These are phyloP conservation scores for Upupa epops DNA, from an alignment of 2,113 vertebrate species.

Conservation along the genomic window DNA sequence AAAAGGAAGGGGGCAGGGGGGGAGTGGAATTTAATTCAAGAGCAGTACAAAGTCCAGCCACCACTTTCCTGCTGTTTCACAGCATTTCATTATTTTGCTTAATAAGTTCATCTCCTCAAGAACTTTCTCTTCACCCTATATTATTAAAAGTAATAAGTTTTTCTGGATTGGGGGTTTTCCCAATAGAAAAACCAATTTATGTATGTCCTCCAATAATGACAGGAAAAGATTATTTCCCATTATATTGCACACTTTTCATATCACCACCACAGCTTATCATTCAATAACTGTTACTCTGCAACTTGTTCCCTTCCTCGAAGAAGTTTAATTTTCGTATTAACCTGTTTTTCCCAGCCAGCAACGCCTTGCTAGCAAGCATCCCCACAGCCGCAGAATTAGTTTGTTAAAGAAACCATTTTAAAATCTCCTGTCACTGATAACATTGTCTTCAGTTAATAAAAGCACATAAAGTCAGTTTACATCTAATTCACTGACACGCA, in stretches of 20 bases:
- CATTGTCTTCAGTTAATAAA: slow-evolving; percentile 77
- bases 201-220: slow-evolving; percentile 84
- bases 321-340: slow-evolving; percentile 83
- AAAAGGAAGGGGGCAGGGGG: slow-evolving; percentile 37
- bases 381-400: slow-evolving; percentile 72
- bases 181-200: slow-evolving; percentile 85
- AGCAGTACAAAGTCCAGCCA: slow-evolving; percentile 75
- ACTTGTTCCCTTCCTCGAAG: slow-evolving; percentile 76
- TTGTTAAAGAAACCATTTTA: slow-evolving; percentile 78
- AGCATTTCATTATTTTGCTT: slow-evolving; percentile 85
- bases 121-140: slow-evolving; percentile 83
- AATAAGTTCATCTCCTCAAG: slow-evolving; percentile 84
- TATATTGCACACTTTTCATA: slow-evolving; percentile 81
- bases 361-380: slow-evolving; percentile 67
- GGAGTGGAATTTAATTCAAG: slow-evolving; percentile 76
- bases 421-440: slow-evolving; percentile 74
- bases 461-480: slow-evolving; percentile 71
- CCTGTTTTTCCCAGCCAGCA: slow-evolving; percentile 75
- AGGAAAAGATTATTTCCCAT: slow-evolving; percentile 83
- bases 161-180: slow-evolving; percentile 82
- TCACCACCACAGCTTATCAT: slow-evolving; percentile 80
- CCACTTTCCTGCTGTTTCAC: slow-evolving; percentile 77
- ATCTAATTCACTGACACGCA: slow-evolving; percentile 64
- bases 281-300: slow-evolving; percentile 80
- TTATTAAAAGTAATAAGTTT: slow-evolving; percentile 87